phyloP scores from a whole-genome alignment of 2,888 invertebrate species.

The Drosophila pseudotakahashii region DNA sequence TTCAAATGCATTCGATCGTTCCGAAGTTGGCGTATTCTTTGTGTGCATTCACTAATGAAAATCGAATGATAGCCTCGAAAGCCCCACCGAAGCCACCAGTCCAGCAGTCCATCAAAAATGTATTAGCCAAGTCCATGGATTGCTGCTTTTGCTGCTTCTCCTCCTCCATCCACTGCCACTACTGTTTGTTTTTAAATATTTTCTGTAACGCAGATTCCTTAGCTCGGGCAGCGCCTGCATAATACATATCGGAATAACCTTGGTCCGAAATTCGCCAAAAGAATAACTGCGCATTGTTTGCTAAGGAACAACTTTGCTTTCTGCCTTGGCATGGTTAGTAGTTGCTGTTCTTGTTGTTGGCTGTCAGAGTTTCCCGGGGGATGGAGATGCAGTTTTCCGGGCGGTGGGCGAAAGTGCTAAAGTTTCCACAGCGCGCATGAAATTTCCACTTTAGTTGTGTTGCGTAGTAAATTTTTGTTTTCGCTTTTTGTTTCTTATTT shows the following conservation, averaged over 20 bases:
- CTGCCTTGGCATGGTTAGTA: constrained; percentile 43
- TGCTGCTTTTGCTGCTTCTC: neutral
- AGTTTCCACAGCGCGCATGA: constrained; percentile 73
- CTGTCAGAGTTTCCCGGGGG: constrained; percentile 33
- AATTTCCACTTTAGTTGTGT: constrained; percentile 74
- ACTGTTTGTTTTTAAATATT: constrained; percentile 25
- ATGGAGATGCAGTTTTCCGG: constrained; percentile 16
- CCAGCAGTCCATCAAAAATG: constrained; percentile 33
- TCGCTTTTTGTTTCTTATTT: constrained; percentile 18
- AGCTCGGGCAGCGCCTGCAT: constrained; percentile 47
- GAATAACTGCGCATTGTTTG: constrained; percentile 77
- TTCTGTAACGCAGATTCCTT: constrained; percentile 53
- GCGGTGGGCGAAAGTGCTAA: constrained; percentile 62
- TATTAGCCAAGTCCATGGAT: constrained; percentile 18
- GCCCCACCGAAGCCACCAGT: neutral
- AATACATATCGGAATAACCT: constrained; percentile 73
- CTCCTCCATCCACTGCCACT: neutral
- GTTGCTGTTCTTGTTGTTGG: constrained; percentile 32
- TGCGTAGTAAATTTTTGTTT: constrained; percentile 52
- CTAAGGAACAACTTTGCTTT: constrained; percentile 70
- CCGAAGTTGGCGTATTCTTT: constrained; percentile 31
- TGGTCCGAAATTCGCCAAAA: constrained; percentile 71
- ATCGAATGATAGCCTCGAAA: constrained; percentile 18
- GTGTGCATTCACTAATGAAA: constrained; percentile 42
- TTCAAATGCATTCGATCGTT: constrained; percentile 27